phyloP scores from a whole-genome alignment of 2,888 invertebrate species.

The Epinotia demarniana region DNA sequence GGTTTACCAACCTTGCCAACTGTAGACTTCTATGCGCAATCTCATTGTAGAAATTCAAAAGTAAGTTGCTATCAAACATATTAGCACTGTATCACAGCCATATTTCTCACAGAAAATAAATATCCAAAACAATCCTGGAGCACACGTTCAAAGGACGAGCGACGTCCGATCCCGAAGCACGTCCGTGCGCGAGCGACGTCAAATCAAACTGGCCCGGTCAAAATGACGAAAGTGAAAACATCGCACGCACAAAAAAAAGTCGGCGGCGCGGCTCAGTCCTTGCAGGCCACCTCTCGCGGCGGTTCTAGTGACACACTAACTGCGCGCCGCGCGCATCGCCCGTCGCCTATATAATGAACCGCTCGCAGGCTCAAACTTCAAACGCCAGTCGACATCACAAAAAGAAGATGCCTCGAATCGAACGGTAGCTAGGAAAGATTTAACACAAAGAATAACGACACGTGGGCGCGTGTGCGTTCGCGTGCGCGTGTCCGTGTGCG shows the following conservation, averaged over 20 bases:
- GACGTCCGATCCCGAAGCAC: conserved; percentile 79
- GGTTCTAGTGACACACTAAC: conserved; percentile 83
- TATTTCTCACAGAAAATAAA: conserved; percentile 72
- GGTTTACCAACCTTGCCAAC: conserved; percentile 79
- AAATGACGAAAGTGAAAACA: conserved; percentile 85
- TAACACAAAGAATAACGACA: conserved; percentile 80
- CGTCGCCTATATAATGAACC: conserved; percentile 82
- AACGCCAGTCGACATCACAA: conserved; percentile 78
- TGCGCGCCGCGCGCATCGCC: conserved; percentile 79
- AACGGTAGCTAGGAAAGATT: conserved; percentile 81
- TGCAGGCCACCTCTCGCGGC: conserved; percentile 82
- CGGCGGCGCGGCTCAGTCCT: conserved; percentile 79
- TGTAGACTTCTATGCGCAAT: conserved; percentile 83
- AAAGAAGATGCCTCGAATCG: conserved; percentile 81
- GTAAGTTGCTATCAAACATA: conserved; percentile 81
- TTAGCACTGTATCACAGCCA: conserved; percentile 84
- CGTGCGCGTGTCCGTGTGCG: conserved; percentile 77
- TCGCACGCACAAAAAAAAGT: conserved; percentile 84
- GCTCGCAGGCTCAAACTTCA: conserved; percentile 76
- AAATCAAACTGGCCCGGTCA: conserved; percentile 84
- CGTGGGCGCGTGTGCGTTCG: conserved; percentile 80
- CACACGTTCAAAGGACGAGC: conserved; percentile 80
- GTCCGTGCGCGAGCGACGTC: conserved; percentile 83
- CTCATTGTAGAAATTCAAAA: conserved; percentile 83
- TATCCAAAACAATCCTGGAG: conserved; percentile 77